Conservation (phyloP, 2,113 vertebrate genomes). For the Rhinolophus ferrumequinum region DNA sequence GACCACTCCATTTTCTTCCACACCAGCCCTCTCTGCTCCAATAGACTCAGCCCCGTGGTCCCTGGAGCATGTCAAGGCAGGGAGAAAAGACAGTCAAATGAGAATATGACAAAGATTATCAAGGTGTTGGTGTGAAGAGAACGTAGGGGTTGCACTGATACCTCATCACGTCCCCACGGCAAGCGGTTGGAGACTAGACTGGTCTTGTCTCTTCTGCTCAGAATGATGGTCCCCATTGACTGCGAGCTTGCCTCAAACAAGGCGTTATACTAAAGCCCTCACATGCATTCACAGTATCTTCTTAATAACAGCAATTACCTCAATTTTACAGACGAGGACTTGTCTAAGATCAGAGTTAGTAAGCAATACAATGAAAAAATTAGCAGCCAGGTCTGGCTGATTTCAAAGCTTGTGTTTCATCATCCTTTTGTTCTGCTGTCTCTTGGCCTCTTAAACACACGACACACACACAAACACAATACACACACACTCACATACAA, state of each 20-base stretch:
- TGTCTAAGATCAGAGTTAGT: neutral
- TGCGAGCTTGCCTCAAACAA: neutral
- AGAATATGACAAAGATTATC: neutral
- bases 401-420: neutral
- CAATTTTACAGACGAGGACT: neutral
- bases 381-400: neutral
- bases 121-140: neutral
- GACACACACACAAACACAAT: neutral
- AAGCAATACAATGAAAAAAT: neutral
- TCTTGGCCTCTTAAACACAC: neutral
- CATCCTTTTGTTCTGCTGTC: neutral
- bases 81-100: neutral
- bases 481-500: too few relatives aligned
- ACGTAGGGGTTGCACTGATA: accelerated
- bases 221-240: neutral
- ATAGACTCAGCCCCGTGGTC: neutral
- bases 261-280: neutral
- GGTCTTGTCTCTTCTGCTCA: neutral
- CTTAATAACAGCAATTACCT: neutral
- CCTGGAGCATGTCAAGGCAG: neutral
- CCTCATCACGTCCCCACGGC: accelerated
- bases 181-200: neutral
- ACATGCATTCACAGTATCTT: neutral
- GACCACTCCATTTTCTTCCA: neutral
- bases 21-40: neutral